Conservation (phyloP, 1,140 invertebrate species). For the Pogonognathellus flavescens region DNA sequence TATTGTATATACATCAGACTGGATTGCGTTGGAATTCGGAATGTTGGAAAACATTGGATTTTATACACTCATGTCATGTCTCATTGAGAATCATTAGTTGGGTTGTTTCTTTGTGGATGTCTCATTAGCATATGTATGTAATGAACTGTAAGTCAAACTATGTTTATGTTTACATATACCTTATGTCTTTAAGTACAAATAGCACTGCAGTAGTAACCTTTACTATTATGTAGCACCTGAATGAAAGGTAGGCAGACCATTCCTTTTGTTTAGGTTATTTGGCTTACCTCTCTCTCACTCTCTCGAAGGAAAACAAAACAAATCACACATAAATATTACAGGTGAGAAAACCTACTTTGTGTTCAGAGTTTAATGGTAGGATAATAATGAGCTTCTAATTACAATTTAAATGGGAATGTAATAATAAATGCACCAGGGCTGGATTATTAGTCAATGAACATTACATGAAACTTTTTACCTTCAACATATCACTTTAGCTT, state of each 20-base stretch:
- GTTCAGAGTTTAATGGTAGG: constrained; percentile 8
- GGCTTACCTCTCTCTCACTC: not conserved
- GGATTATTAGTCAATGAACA: not conserved
- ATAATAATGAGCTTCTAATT: constrained; percentile 14
- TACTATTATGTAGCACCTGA: constrained; percentile 15
- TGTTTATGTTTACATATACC: constrained; percentile 8
- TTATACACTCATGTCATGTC: constrained; percentile 44
- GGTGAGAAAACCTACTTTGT: constrained; percentile 7
- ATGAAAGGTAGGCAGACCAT: constrained; percentile 6
- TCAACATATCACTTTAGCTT: too few relatives aligned
- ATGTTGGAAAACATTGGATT: constrained; percentile 26
- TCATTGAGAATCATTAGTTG: constrained; percentile 50
- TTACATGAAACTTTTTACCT: too few relatives aligned
- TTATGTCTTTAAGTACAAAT: not conserved
- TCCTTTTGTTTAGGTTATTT: not conserved
- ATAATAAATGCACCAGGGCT: constrained; percentile 4
- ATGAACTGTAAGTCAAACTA: not conserved
- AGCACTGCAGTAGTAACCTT: not conserved
- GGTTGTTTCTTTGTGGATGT: constrained; percentile 19
- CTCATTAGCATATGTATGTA: constrained; percentile 29
- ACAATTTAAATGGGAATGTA: constrained; percentile 18
- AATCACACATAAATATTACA: not conserved
- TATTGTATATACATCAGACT: not conserved
- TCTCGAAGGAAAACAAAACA: not conserved
- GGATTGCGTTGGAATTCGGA: constrained; percentile 24